A percentile compares a stretch with the other conserved stretches of the same genome.
These are phyloP conservation scores for Drosophila colorata DNA, from an alignment of 2,888 invertebrate genomes.

Conservation along the genomic window DNA sequence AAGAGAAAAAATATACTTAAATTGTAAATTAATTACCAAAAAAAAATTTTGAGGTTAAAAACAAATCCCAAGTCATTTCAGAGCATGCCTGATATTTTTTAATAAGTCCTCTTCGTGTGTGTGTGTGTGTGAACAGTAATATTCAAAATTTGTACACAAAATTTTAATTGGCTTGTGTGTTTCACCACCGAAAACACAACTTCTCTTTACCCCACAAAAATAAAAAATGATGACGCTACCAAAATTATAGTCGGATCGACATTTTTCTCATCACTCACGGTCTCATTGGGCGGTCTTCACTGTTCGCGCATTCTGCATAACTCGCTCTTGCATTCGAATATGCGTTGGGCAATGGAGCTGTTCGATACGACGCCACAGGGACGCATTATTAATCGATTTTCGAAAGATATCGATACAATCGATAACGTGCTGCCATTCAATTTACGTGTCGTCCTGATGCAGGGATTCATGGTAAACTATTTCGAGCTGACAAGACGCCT, in stretches of 20 bases:
- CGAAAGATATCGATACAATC: constrained; percentile 87
- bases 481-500: constrained; percentile 3
- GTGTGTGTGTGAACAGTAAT: neutral
- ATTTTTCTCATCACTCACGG: constrained; percentile 83
- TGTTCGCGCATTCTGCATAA: constrained; percentile 89
- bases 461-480: constrained; percentile 85
- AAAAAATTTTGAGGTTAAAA: neutral
- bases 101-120: neutral
- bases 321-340: constrained; percentile 87
- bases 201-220: neutral
- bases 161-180: constrained; percentile 23
- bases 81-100: constrained; percentile 18
- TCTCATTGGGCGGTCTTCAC: constrained; percentile 85
- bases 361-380: constrained; percentile 93
- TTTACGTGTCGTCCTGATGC: constrained; percentile 84
- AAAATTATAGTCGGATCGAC: constrained; percentile 77
- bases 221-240: constrained; percentile 10
- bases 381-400: constrained; percentile 90
- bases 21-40: no score
- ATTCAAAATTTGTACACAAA: neutral
- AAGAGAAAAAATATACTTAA: no score
- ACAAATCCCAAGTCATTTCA: constrained; percentile 5
- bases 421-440: constrained; percentile 87
- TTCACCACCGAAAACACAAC: neutral
- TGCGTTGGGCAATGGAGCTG: constrained; percentile 90